phyloP scores from a whole-genome alignment of 2,113 vertebrate species.

The Hypocryptadius cinnamomeus region DNA sequence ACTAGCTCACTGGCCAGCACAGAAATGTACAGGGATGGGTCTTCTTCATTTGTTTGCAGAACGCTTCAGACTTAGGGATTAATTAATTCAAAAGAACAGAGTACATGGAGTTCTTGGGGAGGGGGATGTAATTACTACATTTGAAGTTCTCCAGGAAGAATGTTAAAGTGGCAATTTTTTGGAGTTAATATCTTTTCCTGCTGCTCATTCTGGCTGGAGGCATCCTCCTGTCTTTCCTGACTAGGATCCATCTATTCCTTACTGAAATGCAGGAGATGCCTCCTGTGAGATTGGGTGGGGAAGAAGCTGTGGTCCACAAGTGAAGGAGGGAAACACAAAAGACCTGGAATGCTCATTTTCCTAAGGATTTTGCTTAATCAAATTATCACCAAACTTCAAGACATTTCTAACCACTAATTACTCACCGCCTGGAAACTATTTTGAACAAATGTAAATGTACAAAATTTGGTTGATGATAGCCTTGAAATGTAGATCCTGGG shows the following conservation, averaged over 20 bases:
- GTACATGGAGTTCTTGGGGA: not conserved
- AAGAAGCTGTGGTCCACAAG: not conserved
- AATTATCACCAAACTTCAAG: conserved; percentile 20
- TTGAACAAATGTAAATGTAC: conserved; percentile 16
- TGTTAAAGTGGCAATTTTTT: not conserved
- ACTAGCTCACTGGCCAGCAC: not conserved
- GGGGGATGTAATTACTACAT: not conserved
- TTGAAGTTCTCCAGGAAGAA: conserved; percentile 5
- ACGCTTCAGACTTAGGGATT: not conserved
- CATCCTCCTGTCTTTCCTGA: not conserved
- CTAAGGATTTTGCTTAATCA: conserved; percentile 20
- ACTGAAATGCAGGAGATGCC: not conserved
- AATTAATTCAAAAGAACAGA: not conserved
- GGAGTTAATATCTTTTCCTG: conserved; percentile 19
- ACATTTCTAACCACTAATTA: conserved; percentile 35
- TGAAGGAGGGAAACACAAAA: not conserved
- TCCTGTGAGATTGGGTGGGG: not conserved
- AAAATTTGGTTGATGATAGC: conserved; percentile 3
- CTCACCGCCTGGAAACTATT: conserved; percentile 18
- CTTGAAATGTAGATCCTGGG: conserved; percentile 43
- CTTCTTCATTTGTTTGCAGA: not conserved
- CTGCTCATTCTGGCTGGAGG: not conserved
- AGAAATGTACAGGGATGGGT: not conserved
- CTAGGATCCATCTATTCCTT: not conserved
- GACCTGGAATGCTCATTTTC: conserved; percentile 12